These are phyloP conservation scores for Lasioglossum marginatum DNA, from an alignment of 2,888 invertebrate species.

Conservation along the genomic window DNA sequence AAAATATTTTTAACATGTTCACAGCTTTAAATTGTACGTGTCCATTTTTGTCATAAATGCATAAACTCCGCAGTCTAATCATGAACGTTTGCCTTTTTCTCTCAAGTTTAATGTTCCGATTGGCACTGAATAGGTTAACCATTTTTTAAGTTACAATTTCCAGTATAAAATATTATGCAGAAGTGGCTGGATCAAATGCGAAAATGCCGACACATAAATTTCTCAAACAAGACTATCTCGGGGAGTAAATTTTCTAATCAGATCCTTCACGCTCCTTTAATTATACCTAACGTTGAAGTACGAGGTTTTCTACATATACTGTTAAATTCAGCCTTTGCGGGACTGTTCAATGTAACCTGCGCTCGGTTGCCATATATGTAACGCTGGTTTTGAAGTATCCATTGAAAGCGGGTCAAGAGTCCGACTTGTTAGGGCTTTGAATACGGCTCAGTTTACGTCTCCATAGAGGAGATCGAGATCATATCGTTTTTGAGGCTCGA, in stretches of 20 bases:
- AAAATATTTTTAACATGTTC: too few relatives aligned
- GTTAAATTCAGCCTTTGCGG: slow-evolving; percentile 51
- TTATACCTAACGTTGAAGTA: slow-evolving; percentile 24
- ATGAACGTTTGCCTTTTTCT: not conserved
- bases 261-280: slow-evolving; percentile 49
- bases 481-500: not conserved
- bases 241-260: slow-evolving; percentile 50
- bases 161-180: not conserved
- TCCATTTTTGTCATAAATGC: too few relatives aligned
- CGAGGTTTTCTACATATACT: slow-evolving; percentile 33
- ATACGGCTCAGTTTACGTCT: slow-evolving; percentile 24
- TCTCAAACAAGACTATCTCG: not conserved
- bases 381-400: slow-evolving; percentile 3
- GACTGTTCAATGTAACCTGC: slow-evolving; percentile 25
- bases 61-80: not conserved
- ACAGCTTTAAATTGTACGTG: too few relatives aligned
- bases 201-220: slow-evolving; percentile 9
- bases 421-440: slow-evolving; percentile 25
- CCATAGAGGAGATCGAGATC: slow-evolving; percentile 10
- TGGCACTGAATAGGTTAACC: not conserved
- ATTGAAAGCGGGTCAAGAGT: slow-evolving; percentile 38
- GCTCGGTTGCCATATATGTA: not conserved
- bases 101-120: not conserved
- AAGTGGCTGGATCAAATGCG: not conserved
- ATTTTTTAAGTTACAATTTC: not conserved